phyloP scores from a whole-genome alignment of 2,113 vertebrate genomes.

The Mus spicilegus region DNA sequence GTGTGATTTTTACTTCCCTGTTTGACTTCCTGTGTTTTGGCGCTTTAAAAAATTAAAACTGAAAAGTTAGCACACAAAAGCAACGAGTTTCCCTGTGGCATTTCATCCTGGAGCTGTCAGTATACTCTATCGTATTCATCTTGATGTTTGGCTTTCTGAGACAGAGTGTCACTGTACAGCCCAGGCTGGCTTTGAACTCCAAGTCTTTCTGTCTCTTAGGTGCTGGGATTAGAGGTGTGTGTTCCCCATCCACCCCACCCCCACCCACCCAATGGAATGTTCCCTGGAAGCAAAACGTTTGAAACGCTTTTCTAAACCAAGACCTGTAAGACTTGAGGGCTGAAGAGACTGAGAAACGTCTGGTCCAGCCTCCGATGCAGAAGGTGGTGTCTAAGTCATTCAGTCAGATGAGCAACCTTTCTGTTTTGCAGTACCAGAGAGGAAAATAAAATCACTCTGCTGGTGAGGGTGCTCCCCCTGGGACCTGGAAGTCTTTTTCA shows the following conservation, averaged over 20 bases:
- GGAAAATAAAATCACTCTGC: neutral
- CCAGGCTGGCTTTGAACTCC: neutral
- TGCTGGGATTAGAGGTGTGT: neutral
- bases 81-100: neutral
- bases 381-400: neutral
- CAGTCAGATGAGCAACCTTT: accelerated
- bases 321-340: neutral
- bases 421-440: neutral
- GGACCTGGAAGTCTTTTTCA: neutral
- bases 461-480: neutral
- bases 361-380: neutral
- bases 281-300: neutral
- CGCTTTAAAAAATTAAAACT: neutral
- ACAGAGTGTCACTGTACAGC: neutral
- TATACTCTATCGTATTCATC: too few species aligned
- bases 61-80: neutral
- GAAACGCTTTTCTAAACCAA: neutral
- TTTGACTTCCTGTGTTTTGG: neutral
- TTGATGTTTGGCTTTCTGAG: neutral
- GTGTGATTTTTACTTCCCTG: neutral
- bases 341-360: neutral
- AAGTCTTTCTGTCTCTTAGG: neutral
- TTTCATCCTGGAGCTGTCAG: neutral
- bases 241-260: neutral
- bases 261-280: neutral